These are phyloP conservation scores for Phalacrocorax aristotelis DNA, from an alignment of 2,113 vertebrate genomes.

Conservation along the genomic window DNA sequence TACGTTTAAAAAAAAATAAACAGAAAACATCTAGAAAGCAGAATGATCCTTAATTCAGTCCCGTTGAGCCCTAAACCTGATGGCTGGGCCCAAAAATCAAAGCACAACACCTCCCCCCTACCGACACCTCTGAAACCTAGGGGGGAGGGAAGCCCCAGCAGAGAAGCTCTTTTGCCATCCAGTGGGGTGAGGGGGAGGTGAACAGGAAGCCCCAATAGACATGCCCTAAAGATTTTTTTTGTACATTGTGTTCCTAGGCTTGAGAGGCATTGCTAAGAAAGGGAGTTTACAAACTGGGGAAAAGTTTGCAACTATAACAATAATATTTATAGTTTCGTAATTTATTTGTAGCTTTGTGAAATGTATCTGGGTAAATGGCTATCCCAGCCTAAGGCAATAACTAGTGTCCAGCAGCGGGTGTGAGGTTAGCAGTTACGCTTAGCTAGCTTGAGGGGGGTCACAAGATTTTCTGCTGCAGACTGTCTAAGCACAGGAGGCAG, in stretches of 20 bases:
- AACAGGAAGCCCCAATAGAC: background rate
- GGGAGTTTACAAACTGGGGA: background rate
- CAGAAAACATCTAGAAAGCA: background rate
- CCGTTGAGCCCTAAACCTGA: background rate
- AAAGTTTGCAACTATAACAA: background rate
- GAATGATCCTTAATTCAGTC: background rate
- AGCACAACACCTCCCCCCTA: background rate
- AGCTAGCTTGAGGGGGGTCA: background rate
- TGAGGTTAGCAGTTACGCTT: background rate
- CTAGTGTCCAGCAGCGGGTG: background rate
- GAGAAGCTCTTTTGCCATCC: background rate
- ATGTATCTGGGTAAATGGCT: background rate
- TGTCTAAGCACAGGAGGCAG: background rate
- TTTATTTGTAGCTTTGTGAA: background rate
- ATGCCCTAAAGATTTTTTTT: background rate
- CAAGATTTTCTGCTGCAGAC: background rate
- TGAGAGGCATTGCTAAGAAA: background rate
- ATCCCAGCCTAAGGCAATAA: background rate
- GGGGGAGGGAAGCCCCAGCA: background rate
- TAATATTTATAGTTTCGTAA: background rate
- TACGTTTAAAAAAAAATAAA: background rate
- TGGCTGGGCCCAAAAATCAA: background rate
- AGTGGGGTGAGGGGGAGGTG: background rate
- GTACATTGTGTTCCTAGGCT: rapidly evolving
- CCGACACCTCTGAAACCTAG: background rate